phyloP scores from a whole-genome alignment of 2,113 vertebrate species.

The Stegastes partitus region DNA sequence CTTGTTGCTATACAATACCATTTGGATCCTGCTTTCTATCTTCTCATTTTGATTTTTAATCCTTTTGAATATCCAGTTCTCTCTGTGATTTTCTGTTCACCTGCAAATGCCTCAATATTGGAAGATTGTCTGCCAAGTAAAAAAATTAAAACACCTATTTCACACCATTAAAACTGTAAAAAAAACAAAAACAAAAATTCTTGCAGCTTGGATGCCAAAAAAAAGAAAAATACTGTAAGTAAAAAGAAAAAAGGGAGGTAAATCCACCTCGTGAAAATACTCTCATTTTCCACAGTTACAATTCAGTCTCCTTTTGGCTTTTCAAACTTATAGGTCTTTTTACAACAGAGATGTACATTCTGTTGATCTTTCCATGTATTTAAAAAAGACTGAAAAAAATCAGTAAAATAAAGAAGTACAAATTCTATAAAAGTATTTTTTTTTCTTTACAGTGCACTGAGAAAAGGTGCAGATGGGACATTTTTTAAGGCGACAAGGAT shows the following conservation, averaged over 20 bases:
- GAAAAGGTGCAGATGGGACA: not conserved
- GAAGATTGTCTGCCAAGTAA: not conserved
- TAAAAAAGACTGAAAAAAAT: too few species aligned
- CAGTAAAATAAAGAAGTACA: not conserved
- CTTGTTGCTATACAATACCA: not conserved
- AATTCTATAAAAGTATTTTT: not conserved
- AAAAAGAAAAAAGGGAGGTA: too few species aligned
- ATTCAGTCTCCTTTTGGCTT: too few species aligned
- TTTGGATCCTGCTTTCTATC: not conserved
- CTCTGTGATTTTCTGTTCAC: slow-evolving; percentile 5
- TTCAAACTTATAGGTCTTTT: too few species aligned
- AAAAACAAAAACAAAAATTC: too few species aligned
- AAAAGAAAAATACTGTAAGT: too few species aligned
- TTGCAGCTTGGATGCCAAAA: too few species aligned
- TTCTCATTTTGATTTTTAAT: slow-evolving; percentile 19
- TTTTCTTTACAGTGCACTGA: not conserved
- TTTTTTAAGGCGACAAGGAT: not conserved
- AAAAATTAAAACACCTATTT: slow-evolving; percentile 2
- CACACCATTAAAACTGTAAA: too few species aligned
- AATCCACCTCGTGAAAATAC: too few species aligned
- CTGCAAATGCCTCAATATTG: not conserved
- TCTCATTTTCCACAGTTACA: too few species aligned
- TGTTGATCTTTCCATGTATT: too few species aligned
- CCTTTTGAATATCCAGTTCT: slow-evolving; percentile 9
- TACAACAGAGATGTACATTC: too few species aligned